Evolutionary conservation across 2,797 vertebrate genomes (phyloP).

Genomic region (Crax fasciolata): DNA sequence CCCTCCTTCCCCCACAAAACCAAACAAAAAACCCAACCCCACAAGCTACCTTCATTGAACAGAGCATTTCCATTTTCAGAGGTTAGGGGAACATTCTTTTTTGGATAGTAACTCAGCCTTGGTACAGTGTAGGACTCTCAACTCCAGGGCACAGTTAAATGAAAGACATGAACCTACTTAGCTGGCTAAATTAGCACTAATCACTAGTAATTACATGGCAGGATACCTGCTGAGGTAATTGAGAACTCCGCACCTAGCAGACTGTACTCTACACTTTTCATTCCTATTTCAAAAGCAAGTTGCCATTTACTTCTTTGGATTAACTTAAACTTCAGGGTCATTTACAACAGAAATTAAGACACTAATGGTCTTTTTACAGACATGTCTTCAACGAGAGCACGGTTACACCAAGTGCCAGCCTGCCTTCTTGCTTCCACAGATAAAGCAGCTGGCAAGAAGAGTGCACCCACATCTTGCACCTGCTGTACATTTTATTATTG

Average conservation of each 20-base stretch:
- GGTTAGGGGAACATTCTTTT: neutral
- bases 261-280: conserved; percentile 37
- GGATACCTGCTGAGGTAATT: conserved; percentile 77
- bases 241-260: conserved; percentile 53
- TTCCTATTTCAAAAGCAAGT: conserved; percentile 69
- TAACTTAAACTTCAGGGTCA: conserved; percentile 57
- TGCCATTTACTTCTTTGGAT: conserved; percentile 70
- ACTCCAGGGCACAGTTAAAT: conserved; percentile 53
- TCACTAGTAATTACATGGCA: conserved; percentile 71
- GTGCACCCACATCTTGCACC: neutral
- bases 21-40: neutral
- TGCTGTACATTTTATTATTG: neutral
- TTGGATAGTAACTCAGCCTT: conserved; percentile 25
- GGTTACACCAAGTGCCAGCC: neutral
- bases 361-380: neutral
- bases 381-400: neutral
- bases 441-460: neutral
- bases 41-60: neutral
- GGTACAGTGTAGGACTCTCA: conserved; percentile 8
- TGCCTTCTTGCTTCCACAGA: neutral
- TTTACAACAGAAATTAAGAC: conserved; percentile 22
- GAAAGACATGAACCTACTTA: conserved; percentile 40
- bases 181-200: conserved; percentile 36
- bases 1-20: neutral
- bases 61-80: neutral